These are phyloP conservation scores for Philereme transversata DNA, from an alignment of 2,888 invertebrate genomes.

Conservation along the genomic window DNA sequence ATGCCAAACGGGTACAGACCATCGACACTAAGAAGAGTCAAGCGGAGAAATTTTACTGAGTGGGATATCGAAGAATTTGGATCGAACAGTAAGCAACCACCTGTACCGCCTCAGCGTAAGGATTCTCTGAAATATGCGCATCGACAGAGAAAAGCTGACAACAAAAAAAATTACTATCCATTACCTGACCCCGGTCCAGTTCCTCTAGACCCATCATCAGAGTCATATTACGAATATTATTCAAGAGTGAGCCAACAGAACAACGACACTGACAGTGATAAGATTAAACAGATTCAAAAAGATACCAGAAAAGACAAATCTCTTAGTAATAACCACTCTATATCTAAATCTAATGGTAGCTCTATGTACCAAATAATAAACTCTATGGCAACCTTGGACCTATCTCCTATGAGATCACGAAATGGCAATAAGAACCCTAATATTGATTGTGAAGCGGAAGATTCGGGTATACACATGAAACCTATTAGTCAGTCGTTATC, in stretches of 20 bases:
- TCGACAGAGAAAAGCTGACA: slow-evolving; percentile 75
- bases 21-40: slow-evolving; percentile 82
- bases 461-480: slow-evolving; percentile 76
- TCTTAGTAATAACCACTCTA: slow-evolving; percentile 39
- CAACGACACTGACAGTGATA: slow-evolving; percentile 78
- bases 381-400: slow-evolving; percentile 77
- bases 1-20: slow-evolving; percentile 85
- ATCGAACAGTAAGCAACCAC: slow-evolving; percentile 66
- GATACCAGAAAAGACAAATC: slow-evolving; percentile 63
- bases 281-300: slow-evolving; percentile 70
- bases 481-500: slow-evolving; percentile 74
- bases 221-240: slow-evolving; percentile 81
- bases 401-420: slow-evolving; percentile 68
- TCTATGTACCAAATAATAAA: slow-evolving; percentile 77
- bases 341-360: slow-evolving; percentile 50
- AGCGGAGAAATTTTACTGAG: slow-evolving; percentile 82
- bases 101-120: slow-evolving; percentile 73
- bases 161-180: slow-evolving; percentile 71
- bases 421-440: slow-evolving; percentile 65
- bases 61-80: slow-evolving; percentile 82
- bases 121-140: slow-evolving; percentile 81
- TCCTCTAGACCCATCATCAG: slow-evolving; percentile 75
- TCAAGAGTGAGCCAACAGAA: slow-evolving; percentile 80
- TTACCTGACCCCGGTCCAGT: slow-evolving; percentile 77
- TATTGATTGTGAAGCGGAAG: slow-evolving; percentile 72